Conservation (phyloP, 2,888 invertebrate genomes). For the Pandemis corylana region DNA sequence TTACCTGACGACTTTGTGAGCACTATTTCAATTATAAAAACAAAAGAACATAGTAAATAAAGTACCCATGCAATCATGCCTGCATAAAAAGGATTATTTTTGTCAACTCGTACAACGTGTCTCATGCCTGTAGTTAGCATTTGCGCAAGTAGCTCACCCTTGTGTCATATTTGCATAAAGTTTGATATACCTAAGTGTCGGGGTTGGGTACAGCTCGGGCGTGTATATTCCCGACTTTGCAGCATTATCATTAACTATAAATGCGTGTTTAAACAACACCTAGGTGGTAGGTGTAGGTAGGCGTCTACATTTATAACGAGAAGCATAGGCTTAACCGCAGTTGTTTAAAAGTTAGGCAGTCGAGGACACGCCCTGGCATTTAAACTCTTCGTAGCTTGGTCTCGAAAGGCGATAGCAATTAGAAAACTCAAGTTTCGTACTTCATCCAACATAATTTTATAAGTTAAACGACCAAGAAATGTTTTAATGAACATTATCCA, state of each 20-base stretch:
- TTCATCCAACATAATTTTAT: not conserved
- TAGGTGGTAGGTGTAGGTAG: not conserved
- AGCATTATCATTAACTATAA: not conserved
- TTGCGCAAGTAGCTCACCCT: no score
- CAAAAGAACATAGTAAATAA: no score
- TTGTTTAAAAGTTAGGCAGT: conserved; percentile 4
- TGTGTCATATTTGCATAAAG: no score
- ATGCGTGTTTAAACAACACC: not conserved
- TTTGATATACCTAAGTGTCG: no score
- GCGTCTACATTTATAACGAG: not conserved
- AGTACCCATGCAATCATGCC: no score
- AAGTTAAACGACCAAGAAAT: not conserved
- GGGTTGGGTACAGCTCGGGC: no score
- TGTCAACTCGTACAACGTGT: no score
- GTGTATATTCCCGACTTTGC: no score
- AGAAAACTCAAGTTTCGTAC: conserved; percentile 2
- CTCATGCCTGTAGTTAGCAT: no score
- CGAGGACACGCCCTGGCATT: conserved; percentile 4
- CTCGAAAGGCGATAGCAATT: conserved; percentile 1
- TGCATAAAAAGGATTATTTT: no score
- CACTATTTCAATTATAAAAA: no score
- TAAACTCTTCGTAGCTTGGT: conserved; percentile 3
- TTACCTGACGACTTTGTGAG: no score
- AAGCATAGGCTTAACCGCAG: not conserved
- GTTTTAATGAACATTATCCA: not conserved